Percentiles rank a stretch among this genome's conserved stretches.
Evolutionary conservation across 2,797 vertebrate genomes (phyloP).

Genomic region (Lutjanus campechanus): DNA sequence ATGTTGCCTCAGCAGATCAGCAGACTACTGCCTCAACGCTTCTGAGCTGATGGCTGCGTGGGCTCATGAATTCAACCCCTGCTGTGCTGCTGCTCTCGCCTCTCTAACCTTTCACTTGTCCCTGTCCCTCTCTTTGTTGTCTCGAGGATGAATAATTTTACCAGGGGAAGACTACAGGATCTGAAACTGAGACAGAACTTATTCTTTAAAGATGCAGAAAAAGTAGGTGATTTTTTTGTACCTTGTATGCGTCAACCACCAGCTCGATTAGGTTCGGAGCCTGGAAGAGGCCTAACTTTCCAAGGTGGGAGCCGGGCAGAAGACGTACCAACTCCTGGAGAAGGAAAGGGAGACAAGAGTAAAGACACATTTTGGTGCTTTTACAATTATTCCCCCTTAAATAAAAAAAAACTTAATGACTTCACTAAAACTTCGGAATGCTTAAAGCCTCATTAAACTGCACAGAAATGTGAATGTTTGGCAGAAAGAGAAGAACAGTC

Average conservation of each 20-base stretch:
- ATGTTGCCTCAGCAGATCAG: conserved; percentile 35
- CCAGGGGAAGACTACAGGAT: not conserved
- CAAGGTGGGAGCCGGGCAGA: conserved; percentile 92
- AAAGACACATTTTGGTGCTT: not conserved
- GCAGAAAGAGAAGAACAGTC: too few species aligned
- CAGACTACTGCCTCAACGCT: conserved; percentile 11
- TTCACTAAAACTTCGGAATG: not conserved
- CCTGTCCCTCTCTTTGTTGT: conserved; percentile 23
- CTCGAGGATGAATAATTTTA: conserved; percentile 17
- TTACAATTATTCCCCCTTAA: not conserved
- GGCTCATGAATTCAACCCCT: conserved; percentile 37
- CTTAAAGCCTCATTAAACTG: too few species aligned
- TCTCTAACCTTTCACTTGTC: conserved; percentile 13
- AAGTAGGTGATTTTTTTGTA: conserved; percentile 68
- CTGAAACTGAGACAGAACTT: conserved; percentile 8
- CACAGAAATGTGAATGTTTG: too few species aligned
- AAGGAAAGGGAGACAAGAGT: conserved; percentile 8
- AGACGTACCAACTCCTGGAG: conserved; percentile 90
- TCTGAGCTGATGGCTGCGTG: conserved; percentile 15
- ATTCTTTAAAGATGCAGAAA: not conserved
- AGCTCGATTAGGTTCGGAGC: conserved; percentile 94
- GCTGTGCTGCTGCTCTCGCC: conserved; percentile 29
- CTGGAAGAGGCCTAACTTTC: conserved; percentile 90
- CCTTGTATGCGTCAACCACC: conserved; percentile 96
- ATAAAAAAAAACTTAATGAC: not conserved